Evolutionary conservation across 2,797 vertebrate genomes (phyloP).

Genomic region (Sebastes taczanowskii): DNA sequence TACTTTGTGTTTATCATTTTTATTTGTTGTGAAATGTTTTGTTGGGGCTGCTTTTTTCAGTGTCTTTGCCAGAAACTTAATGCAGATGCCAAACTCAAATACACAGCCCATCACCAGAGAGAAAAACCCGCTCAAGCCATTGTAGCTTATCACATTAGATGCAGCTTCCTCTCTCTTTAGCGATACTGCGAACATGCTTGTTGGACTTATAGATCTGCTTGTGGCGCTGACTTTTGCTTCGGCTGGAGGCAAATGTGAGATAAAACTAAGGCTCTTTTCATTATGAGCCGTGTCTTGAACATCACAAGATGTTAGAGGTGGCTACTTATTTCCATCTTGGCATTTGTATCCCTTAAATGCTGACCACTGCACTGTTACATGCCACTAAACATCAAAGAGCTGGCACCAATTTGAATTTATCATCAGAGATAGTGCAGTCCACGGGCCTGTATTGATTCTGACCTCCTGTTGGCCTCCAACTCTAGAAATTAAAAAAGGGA

Average conservation of each 20-base stretch:
- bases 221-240: conserved; percentile 7
- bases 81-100: conserved; percentile 23
- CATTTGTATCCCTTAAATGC: background rate
- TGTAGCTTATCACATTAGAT: conserved; percentile 43
- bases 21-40: background rate
- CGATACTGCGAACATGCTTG: conserved; percentile 19
- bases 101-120: conserved; percentile 21
- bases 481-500: background rate
- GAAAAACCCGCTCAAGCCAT: background rate
- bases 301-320: background rate
- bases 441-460: background rate
- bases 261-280: background rate
- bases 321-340: background rate
- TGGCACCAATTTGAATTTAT: conserved; percentile 19
- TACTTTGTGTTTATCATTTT: conserved; percentile 8
- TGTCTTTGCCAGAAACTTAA: conserved; percentile 7
- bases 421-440: background rate
- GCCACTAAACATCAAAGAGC: conserved; percentile 17
- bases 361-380: conserved; percentile 16
- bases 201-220: conserved; percentile 3
- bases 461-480: conserved; percentile 5
- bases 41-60: background rate
- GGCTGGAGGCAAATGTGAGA: conserved; percentile 1
- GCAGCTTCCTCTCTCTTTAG: conserved; percentile 19
- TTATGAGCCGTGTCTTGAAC: background rate